These are phyloP conservation scores for Eumerus sabulonum DNA, from an alignment of 2,888 invertebrate genomes.

Conservation along the genomic window DNA sequence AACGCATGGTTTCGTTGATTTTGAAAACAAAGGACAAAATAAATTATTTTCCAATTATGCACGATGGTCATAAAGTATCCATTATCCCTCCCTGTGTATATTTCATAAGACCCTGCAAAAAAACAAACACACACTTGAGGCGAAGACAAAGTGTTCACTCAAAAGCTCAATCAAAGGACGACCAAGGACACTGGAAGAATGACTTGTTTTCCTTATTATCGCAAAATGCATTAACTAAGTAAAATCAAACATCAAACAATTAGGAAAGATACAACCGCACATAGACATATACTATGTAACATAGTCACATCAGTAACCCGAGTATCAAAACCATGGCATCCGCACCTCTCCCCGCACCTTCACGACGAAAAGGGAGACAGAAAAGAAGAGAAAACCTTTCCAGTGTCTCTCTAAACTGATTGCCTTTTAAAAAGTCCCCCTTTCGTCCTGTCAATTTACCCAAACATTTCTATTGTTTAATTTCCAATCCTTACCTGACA, in stretches of 20 bases:
- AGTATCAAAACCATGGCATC: not conserved
- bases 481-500: slow-evolving; percentile 6
- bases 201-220: slow-evolving; percentile 10
- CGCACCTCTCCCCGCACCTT: not conserved
- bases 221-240: slow-evolving; percentile 53
- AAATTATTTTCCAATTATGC: no score
- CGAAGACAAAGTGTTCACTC: not conserved
- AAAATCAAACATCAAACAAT: slow-evolving; percentile 58
- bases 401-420: slow-evolving; percentile 32
- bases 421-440: slow-evolving; percentile 54
- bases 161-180: not conserved
- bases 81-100: no score
- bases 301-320: not conserved
- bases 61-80: no score
- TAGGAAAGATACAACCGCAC: slow-evolving; percentile 9
- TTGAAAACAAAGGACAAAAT: no score
- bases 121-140: no score
- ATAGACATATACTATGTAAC: not conserved
- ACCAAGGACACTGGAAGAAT: not conserved
- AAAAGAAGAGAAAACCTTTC: slow-evolving; percentile 7
- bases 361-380: not conserved
- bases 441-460: slow-evolving; percentile 59
- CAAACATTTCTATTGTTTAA: slow-evolving; percentile 59
- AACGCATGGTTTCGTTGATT: no score
- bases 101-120: no score